Evolutionary conservation across 2,888 invertebrate species (phyloP).

Genomic region (Cybosia mesomella): DNA sequence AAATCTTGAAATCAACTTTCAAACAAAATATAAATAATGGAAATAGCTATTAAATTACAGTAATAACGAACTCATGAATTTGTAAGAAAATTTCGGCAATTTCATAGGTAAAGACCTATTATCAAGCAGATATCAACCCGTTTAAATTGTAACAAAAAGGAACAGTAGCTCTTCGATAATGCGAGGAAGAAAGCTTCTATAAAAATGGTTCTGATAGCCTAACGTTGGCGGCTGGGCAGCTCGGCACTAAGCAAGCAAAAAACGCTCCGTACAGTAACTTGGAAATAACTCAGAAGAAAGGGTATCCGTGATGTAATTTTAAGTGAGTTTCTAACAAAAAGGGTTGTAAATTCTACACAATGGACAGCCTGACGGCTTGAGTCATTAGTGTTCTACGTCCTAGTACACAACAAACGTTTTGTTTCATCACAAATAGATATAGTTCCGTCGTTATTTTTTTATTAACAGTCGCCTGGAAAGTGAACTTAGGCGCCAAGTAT

Average conservation of each 20-base stretch:
- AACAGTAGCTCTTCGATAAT: neutral
- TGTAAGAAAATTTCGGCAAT: no score
- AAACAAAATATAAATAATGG: no score
- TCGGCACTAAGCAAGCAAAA: neutral
- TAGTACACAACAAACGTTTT: conserved; percentile 15
- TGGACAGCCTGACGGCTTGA: conserved; percentile 28
- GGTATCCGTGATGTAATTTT: conserved; percentile 9
- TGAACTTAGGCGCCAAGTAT: conserved; percentile 11
- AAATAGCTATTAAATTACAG: no score
- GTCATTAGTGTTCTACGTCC: conserved; percentile 38
- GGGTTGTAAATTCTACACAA: conserved; percentile 16
- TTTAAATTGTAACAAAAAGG: neutral
- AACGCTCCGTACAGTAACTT: neutral
- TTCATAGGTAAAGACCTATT: no score
- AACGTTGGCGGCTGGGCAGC: neutral
- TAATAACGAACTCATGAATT: no score
- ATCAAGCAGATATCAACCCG: no score
- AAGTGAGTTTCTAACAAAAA: conserved; percentile 18
- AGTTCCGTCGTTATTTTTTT: conserved; percentile 26
- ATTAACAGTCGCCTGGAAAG: conserved; percentile 16
- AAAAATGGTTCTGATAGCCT: neutral
- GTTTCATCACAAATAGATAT: conserved; percentile 35
- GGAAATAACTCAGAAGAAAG: neutral
- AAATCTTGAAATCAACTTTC: no score
- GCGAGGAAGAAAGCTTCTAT: no score